Conservation (phyloP, 2,888 invertebrate genomes). For the Yponomeuta malinellus region DNA sequence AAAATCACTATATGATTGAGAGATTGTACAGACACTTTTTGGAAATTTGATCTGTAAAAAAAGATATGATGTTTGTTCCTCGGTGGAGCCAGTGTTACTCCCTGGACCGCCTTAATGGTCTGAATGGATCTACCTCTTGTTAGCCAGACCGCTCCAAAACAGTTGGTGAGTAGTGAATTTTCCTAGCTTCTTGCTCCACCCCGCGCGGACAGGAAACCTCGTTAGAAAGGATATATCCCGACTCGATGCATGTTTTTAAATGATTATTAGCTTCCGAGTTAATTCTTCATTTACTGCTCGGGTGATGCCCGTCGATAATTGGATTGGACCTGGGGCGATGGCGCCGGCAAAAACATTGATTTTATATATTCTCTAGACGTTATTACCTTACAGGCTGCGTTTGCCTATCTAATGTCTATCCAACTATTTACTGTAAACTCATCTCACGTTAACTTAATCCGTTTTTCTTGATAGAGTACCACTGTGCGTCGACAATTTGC, state of each 20-base stretch:
- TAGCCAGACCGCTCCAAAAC: too few relatives aligned
- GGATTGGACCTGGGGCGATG: constrained; percentile 43
- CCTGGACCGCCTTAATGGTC: too few relatives aligned
- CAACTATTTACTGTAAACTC: constrained; percentile 7
- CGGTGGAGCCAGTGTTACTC: too few relatives aligned
- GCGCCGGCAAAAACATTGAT: neutral
- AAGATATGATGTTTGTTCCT: too few relatives aligned
- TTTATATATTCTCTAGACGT: neutral
- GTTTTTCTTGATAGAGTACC: neutral
- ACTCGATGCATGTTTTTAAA: constrained; percentile 71
- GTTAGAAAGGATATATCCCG: constrained; percentile 65
- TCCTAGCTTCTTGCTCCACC: constrained; percentile 3
- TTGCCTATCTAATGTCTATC: neutral
- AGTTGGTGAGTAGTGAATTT: neutral
- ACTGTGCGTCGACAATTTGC: neutral
- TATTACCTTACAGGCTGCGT: neutral
- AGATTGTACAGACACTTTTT: too few relatives aligned
- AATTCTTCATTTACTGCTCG: constrained; percentile 74
- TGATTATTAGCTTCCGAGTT: constrained; percentile 66
- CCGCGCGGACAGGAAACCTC: constrained; percentile 37
- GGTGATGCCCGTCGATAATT: constrained; percentile 61
- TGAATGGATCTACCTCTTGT: too few relatives aligned
- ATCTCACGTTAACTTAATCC: neutral
- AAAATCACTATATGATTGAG: too few relatives aligned
- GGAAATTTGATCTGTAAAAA: too few relatives aligned